Percentiles rank a stretch among this genome's conserved stretches.
phyloP scores from a whole-genome alignment of 2,113 vertebrate species.

The Tragelaphus scriptus region DNA sequence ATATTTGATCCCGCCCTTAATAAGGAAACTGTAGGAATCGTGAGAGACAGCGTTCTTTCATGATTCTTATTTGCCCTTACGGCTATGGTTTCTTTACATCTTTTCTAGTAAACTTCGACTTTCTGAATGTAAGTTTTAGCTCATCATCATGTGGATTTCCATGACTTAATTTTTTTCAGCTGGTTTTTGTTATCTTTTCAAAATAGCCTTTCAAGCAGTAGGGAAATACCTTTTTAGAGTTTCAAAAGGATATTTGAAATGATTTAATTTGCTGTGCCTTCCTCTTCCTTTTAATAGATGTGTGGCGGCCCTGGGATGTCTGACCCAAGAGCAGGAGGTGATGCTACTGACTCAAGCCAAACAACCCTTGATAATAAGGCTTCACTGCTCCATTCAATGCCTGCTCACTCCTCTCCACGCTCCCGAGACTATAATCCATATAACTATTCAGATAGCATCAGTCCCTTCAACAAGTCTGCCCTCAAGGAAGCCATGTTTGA shows the following conservation, averaged over 20 bases:
- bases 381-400: conserved; percentile 90
- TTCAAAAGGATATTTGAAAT: neutral
- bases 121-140: conserved; percentile 12
- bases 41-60: neutral
- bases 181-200: neutral
- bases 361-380: conserved; percentile 95
- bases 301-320: conserved; percentile 80
- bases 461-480: conserved; percentile 87
- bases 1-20: neutral
- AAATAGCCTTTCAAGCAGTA: neutral
- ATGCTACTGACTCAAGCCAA: conserved; percentile 84
- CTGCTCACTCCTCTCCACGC: conserved; percentile 89
- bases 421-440: conserved; percentile 91
- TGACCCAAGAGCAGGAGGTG: conserved; percentile 81
- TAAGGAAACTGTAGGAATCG: neutral
- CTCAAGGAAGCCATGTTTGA: conserved; percentile 92
- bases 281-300: conserved; percentile 46
- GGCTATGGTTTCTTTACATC: neutral
- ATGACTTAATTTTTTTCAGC: neutral
- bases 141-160: neutral
- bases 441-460: conserved; percentile 88
- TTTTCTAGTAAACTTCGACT: neutral
- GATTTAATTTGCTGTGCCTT: neutral
- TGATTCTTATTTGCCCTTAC: neutral
- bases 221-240: neutral